Conservation (phyloP, 1,140 invertebrate genomes). For the Rhynchophorus ferrugineus region DNA sequence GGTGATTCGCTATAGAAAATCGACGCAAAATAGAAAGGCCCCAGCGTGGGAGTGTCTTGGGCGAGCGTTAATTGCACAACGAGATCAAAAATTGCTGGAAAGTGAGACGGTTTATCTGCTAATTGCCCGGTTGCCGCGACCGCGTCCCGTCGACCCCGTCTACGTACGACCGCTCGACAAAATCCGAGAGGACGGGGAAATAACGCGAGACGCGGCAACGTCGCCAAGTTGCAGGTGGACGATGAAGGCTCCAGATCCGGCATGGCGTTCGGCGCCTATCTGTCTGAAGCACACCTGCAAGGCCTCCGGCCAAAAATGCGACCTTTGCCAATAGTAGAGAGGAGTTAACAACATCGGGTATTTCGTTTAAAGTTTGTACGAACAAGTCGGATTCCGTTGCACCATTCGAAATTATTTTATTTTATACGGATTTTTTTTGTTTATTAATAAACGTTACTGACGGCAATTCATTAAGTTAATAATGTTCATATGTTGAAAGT, state of each 20-base stretch:
- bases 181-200: too few relatives aligned
- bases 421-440: too few relatives aligned
- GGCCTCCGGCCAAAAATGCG: constrained; percentile 21
- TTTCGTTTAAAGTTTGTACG: too few relatives aligned
- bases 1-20: neutral
- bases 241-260: constrained; percentile 14
- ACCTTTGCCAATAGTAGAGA: constrained; percentile 25
- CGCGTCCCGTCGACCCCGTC: neutral
- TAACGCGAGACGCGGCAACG: constrained; percentile 1
- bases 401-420: too few relatives aligned
- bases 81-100: constrained; percentile 21
- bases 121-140: neutral
- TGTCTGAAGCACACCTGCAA: constrained; percentile 25
- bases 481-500: too few relatives aligned
- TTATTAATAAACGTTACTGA: too few relatives aligned
- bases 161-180: neutral
- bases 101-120: constrained; percentile 4
- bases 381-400: too few relatives aligned
- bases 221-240: constrained; percentile 5
- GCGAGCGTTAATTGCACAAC: constrained; percentile 18
- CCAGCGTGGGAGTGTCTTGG: constrained; percentile 11
- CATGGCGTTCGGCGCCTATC: constrained; percentile 18
- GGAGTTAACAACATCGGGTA: too few relatives aligned
- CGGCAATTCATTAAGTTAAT: too few relatives aligned
- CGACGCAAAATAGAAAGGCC: constrained; percentile 14